Evolutionary conservation across 2,797 vertebrate species (phyloP), one percentile per base, ranked within the genome.

Genomic region (Enteromius radiatus): DNA sequence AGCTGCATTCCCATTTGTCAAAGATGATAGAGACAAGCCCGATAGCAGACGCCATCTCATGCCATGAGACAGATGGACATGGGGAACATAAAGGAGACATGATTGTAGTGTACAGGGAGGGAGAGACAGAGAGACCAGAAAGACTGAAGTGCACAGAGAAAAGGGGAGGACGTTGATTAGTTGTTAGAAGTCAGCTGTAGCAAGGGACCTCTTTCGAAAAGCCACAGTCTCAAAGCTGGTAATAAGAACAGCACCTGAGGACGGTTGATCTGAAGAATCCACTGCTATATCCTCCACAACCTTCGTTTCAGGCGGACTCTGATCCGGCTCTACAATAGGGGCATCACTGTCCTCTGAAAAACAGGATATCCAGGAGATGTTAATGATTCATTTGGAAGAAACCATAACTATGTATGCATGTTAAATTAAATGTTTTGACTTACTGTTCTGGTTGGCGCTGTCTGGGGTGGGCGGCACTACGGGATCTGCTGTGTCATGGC

Each of bases 171-270:
- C 7, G 41, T 10, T 69, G 54, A 70, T 73, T 64, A 76, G 54
- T 80, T 56, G 64, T 85, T 80, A 89, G 83, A 73, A 38, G 52
- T 83, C 69, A 78, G 82, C 68, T 17, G 61, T 69, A 70, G 73
- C 79, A 43, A 84, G 80, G 33, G 81, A 88, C 65, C 80, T 89
- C 82, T 91, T 90, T 87, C 84, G 78, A 88, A 89, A 92, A 84
- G 85, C 11, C 87, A 92, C 91, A 10, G 81, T 91, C 86, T 91
- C 73, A 86, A 88, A 90, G 84, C 88, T 85, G 3, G 85, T 78
- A 85, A 92, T 92, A 65, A 89, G 86, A 59, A 90, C 86, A 21
- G 49, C 73, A 92, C 93, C 91, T 78, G 90, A 90, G 9, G 89
- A 86, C 10, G 85, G 52, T 86, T 54, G 86, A 71, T 93, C 91